Percentiles rank a stretch among this genome's conserved stretches.
Evolutionary conservation across 2,797 vertebrate species (phyloP).

Genomic region (Alauda arvensis): DNA sequence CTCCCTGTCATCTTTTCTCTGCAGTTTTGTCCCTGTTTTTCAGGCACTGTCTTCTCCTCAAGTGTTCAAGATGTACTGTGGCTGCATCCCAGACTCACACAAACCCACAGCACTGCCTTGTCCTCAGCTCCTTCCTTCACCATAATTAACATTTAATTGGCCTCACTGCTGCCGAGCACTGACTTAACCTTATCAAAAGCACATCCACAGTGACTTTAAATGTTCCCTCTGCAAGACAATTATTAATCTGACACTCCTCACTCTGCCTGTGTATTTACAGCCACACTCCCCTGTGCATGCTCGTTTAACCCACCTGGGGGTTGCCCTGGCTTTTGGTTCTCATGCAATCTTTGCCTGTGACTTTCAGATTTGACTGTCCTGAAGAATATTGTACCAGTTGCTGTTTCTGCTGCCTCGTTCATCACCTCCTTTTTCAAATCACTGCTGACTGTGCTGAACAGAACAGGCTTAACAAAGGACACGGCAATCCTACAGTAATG

Average conservation of each 20-base stretch:
- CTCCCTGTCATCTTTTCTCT: background rate
- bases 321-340: background rate
- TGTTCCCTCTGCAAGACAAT: conserved; percentile 13
- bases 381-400: conserved; percentile 15
- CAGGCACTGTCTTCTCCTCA: background rate
- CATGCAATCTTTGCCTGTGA: background rate
- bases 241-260: conserved; percentile 20
- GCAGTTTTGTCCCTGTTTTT: background rate
- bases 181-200: conserved; percentile 49
- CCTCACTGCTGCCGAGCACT: conserved; percentile 25
- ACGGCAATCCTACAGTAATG: background rate
- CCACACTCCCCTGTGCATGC: background rate
- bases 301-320: background rate
- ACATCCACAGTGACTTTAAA: conserved; percentile 15
- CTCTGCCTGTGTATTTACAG: conserved; percentile 16
- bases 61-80: background rate
- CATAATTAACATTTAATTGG: conserved; percentile 54
- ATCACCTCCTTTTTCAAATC: background rate
- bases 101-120: background rate
- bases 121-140: conserved; percentile 18
- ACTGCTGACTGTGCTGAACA: background rate
- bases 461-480: background rate
- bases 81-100: background rate
- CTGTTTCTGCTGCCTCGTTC: background rate
- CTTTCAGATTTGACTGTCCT: conserved; percentile 14